Evolutionary conservation across 2,797 vertebrate genomes (phyloP).

Genomic region (Champsocephalus esox): DNA sequence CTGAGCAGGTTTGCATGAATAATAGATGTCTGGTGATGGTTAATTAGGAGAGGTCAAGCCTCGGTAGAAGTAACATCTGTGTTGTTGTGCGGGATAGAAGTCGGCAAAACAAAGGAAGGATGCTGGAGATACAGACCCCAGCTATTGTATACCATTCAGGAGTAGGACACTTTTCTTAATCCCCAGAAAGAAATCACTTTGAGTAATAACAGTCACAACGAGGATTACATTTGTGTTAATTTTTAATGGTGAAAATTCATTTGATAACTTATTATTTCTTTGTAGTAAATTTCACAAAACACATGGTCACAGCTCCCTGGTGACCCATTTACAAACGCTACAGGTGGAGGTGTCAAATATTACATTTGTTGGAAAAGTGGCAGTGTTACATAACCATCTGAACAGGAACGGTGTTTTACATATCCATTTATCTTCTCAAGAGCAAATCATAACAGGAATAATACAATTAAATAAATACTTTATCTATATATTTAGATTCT

Average conservation of each 20-base stretch:
- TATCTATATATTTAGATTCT: constrained; percentile 50
- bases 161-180: too few relatives aligned
- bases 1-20: constrained; percentile 63
- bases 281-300: constrained; percentile 71
- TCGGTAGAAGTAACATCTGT: constrained; percentile 46
- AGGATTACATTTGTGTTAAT: constrained; percentile 4
- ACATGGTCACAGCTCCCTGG: constrained; percentile 58
- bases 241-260: constrained; percentile 70
- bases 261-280: constrained; percentile 63
- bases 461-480: constrained; percentile 74
- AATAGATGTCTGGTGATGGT: constrained; percentile 53
- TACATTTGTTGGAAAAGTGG: constrained; percentile 67
- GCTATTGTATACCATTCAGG: too few relatives aligned
- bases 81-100: constrained; percentile 16
- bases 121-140: not conserved
- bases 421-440: constrained; percentile 62
- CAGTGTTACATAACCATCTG: constrained; percentile 85
- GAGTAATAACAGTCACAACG: not conserved
- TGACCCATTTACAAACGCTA: constrained; percentile 59
- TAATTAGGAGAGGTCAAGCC: constrained; percentile 56
- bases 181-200: too few relatives aligned
- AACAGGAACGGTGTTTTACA: constrained; percentile 79
- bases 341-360: constrained; percentile 55
- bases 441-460: constrained; percentile 83
- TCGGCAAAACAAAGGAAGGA: not conserved